Base-by-base conservation (phyloP, 2,888 invertebrate species). In the Stenchaetothrips biformis region DNA sequence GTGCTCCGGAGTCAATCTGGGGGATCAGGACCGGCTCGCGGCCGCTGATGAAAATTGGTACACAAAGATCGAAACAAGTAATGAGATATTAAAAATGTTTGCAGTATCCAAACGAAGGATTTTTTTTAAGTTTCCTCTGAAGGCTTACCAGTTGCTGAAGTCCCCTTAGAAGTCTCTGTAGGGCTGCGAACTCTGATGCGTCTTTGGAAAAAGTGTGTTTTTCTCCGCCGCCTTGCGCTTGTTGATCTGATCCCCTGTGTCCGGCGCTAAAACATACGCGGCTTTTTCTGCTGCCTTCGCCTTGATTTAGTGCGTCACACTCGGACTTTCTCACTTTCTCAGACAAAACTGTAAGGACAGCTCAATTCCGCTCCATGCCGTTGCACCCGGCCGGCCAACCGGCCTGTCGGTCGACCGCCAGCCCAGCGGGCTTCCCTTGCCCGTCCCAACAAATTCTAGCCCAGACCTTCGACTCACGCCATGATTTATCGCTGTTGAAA, bases 241-340 rank as follows among this genome's bases (percentile, higher is more conserved):
- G 13, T 37, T 37, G 37, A 37, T 37, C 37, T 1, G 4, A 37
- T 2, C 37, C 37, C 37, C 37, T 2, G 37, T 4, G 37, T 37
- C 37, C 37, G 37, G 37, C 37, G 37, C 37, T 37, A 37, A 37
- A 37, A 37, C 37, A 4, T 37, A 37, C 37, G 37, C 53, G 53
- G 53, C 11, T n/a, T 25, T 25, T 21, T 74, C 67, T 7, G 6
- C 25, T 37, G 37, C 37, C 37, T 4, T 74, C 9, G 67, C 11
- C 59, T 21, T 74, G 67, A 74, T 74, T 74, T 74, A 74, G 21
- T 74, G 67, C 67, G 25, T 25, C 67, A 25, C 67, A 25, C 67
- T 74, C 67, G 67, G 67, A 74, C 67, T 74, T 74, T 74, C 67
- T 74, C 67, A 74, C 67, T 74, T 74, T 74, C 67, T 74, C 67